Percentiles rank a stretch among this genome's conserved stretches.
Evolutionary conservation across 2,797 vertebrate genomes (phyloP).

Genomic region (Phrynocephalus vlangalii): DNA sequence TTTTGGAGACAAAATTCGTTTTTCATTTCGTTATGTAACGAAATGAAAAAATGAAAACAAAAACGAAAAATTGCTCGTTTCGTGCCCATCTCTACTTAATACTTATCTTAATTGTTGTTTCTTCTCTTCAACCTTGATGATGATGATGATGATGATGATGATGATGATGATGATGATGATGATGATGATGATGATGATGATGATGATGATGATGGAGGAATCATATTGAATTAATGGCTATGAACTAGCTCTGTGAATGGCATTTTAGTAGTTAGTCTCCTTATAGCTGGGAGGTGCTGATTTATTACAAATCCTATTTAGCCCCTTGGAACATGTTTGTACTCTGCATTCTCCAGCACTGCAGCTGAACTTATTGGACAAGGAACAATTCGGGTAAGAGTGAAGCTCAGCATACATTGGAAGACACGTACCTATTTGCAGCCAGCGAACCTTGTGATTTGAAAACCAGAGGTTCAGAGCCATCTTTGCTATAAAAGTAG

Average conservation of each 20-base stretch:
- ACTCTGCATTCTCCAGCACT: neutral
- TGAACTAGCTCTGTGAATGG: neutral
- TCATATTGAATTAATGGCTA: constrained; percentile 8
- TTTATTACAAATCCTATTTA: constrained; percentile 14
- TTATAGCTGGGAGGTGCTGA: neutral
- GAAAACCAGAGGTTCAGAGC: neutral
- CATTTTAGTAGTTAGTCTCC: neutral
- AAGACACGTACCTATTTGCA: neutral
- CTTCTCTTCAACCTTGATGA: too few species aligned
- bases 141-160: too few species aligned
- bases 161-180: too few species aligned
- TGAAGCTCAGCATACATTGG: neutral
- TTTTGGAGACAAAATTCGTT: too few species aligned
- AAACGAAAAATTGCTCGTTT: too few species aligned
- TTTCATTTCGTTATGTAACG: too few species aligned
- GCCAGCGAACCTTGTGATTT: neutral
- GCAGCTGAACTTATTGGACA: neutral
- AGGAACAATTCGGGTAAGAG: neutral
- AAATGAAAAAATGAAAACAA: too few species aligned
- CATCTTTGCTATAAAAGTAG: neutral
- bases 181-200: too few species aligned
- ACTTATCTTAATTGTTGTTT: too few species aligned
- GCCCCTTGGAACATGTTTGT: neutral
- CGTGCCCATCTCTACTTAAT: too few species aligned
- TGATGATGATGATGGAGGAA: too few species aligned